Evolutionary conservation across 2,888 invertebrate species (phyloP), one percentile per base, ranked within the genome.

Genomic region (Trimorus sp.): DNA sequence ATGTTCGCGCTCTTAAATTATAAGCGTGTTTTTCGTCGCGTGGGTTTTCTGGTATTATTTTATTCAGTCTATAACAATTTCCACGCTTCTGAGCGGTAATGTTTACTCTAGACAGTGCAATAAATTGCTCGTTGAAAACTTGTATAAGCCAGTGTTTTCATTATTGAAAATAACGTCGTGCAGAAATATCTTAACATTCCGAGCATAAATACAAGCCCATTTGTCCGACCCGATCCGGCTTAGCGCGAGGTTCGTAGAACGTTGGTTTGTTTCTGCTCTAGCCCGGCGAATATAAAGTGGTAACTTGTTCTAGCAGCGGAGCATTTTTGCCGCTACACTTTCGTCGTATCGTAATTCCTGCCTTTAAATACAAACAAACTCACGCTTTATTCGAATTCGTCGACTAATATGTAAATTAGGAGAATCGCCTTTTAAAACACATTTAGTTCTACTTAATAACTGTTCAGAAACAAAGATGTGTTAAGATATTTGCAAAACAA

Each of bases 361-460:
- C 63, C 54, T 62, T 60, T 73, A 73, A 62, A 73, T 45, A 40
- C 70, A 60, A 60, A 45, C 73, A 62, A 71, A 71, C 53, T 26
- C n/a, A 38, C 51, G 15, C 40, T 37, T 62, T 16, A 53, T 37
- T 48, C 59, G 59, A 36, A 9, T 56, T 36, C 56, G 54, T 45
- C 68, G 56, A 68, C 68, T 36, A 42, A 60, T n/a, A 42, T n/a
- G 60, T 45, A 16, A 42, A 42, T 60, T 2, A 0, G 11, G 6
- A 15, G 66, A 54, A 49, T 40, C 42, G 37, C 63, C 4, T 63
- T 63, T 63, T 51, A 7, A 37, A 63, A 36, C 38, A 11, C 42
- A 42, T 38, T 66, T 54, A 66, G 26, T 38, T 26, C 40, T 12
- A 42, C 37, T 51, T 51, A 38, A 38, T 38, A 63, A 37, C 51